phyloP scores from a whole-genome alignment of 2,888 invertebrate species.

The Nasonia oneida region DNA sequence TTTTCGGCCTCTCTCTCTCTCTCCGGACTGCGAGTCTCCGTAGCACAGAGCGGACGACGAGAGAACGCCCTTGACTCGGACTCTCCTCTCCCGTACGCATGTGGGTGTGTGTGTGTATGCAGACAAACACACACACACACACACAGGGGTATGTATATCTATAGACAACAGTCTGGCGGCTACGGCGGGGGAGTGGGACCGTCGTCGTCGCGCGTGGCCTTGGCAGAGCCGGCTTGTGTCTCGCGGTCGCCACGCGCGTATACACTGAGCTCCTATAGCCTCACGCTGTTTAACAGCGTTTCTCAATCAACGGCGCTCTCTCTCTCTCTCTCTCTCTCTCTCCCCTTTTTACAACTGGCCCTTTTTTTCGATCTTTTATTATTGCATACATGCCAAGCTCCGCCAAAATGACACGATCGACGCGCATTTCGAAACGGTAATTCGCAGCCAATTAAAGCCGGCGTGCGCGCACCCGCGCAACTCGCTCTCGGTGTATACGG shows the following conservation, averaged over 20 bases:
- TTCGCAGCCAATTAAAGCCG: slow-evolving; percentile 42
- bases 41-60: slow-evolving; percentile 21
- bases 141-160: not conserved
- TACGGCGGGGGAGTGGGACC: slow-evolving; percentile 74
- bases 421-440: slow-evolving; percentile 34
- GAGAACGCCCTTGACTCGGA: slow-evolving; percentile 77
- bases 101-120: not conserved
- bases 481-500: not conserved
- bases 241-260: slow-evolving; percentile 23
- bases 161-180: not conserved
- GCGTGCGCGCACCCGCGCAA: not conserved
- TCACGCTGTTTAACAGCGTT: slow-evolving; percentile 72
- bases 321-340: no score
- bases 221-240: slow-evolving; percentile 74
- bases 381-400: no score
- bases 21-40: slow-evolving; percentile 19
- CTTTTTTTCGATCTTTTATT: not conserved
- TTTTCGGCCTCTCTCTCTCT: slow-evolving; percentile 52
- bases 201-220: slow-evolving; percentile 69
- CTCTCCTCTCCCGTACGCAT: slow-evolving; percentile 60
- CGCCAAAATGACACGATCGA: not conserved
- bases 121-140: no score
- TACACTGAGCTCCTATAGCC: slow-evolving; percentile 37
- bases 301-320: slow-evolving; percentile 71
- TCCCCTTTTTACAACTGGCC: not conserved